These are phyloP conservation scores for Phrynocephalus versicolor DNA, from an alignment of 2,113 vertebrate genomes.

Conservation along the genomic window DNA sequence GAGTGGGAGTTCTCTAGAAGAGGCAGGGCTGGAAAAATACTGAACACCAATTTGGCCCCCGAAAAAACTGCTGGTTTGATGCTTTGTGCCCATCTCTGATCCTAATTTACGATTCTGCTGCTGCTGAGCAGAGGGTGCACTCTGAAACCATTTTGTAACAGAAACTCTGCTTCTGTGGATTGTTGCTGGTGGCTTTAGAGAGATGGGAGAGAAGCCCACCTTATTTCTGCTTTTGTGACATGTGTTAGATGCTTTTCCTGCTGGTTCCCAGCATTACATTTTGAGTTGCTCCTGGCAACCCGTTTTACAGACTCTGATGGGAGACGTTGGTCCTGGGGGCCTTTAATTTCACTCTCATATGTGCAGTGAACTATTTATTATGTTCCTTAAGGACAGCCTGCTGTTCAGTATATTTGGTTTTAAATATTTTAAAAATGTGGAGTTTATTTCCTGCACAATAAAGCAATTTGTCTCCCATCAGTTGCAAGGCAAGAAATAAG, in stretches of 20 bases:
- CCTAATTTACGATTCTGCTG: neutral
- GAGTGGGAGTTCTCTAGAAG: too few species aligned
- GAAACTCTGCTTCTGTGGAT: neutral
- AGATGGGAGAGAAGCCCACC: too few species aligned
- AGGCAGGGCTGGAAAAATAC: too few species aligned
- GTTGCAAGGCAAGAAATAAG: neutral
- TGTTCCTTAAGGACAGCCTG: too few species aligned
- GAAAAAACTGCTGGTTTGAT: too few species aligned
- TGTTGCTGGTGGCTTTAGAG: neutral
- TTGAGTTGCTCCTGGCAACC: neutral
- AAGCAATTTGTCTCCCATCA: neutral
- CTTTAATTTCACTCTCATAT: neutral
- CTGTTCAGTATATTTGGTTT: neutral
- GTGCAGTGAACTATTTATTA: neutral
- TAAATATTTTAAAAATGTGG: neutral
- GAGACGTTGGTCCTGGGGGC: neutral
- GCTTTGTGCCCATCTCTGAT: too few species aligned
- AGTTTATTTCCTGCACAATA: neutral
- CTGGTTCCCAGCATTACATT: neutral
- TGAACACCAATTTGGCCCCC: too few species aligned
- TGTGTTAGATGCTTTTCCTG: neutral
- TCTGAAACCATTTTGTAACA: neutral
- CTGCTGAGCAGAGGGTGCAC: neutral
- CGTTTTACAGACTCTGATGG: neutral
- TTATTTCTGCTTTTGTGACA: neutral